Conservation (phyloP, 2,888 invertebrate genomes). For the Tipula confusa region DNA sequence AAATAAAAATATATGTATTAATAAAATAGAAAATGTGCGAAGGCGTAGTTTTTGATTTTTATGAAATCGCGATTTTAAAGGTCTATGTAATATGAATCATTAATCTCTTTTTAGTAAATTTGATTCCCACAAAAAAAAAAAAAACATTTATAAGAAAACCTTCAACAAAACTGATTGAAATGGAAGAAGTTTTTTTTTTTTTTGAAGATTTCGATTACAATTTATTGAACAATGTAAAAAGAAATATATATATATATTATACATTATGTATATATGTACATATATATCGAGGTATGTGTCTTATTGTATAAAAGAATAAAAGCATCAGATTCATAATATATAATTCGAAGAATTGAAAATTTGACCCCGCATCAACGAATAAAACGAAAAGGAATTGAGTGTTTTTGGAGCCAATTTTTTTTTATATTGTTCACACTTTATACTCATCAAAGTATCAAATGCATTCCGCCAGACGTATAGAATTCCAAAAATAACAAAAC, state of each 20-base stretch:
- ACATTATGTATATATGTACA: neutral
- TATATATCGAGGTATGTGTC: neutral
- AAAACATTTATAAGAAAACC: neutral
- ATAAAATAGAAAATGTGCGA: neutral
- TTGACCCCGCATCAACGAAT: slow-evolving; percentile 12
- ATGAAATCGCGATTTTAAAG: neutral
- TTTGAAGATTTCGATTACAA: neutral
- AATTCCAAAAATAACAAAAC: neutral
- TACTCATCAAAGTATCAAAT: neutral
- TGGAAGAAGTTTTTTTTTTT: neutral
- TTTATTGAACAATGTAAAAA: neutral
- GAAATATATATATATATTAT: too few species aligned
- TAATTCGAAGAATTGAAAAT: slow-evolving; percentile 9
- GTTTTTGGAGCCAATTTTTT: neutral
- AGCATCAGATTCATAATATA: neutral
- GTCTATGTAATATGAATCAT: neutral
- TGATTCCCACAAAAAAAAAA: neutral
- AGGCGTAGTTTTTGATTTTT: neutral
- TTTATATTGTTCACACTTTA: neutral
- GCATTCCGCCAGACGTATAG: neutral
- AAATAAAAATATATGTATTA: neutral
- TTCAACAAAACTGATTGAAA: neutral
- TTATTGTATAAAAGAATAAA: neutral
- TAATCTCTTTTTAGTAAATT: neutral
- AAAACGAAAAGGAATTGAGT: slow-evolving; percentile 3